phyloP scores from a whole-genome alignment of 2,797 vertebrate genomes.

The Agapornis canus region DNA sequence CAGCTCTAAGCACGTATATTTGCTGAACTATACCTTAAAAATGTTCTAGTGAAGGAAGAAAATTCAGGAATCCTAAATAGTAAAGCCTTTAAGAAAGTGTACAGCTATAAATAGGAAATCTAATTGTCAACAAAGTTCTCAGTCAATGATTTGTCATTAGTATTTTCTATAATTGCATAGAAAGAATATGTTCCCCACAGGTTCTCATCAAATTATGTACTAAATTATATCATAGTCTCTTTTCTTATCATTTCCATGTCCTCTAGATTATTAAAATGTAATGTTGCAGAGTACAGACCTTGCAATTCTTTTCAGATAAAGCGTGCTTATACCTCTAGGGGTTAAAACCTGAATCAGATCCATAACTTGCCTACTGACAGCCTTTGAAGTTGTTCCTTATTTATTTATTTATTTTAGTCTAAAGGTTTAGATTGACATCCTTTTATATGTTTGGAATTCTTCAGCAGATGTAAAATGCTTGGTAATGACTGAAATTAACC shows the following conservation, averaged over 20 bases:
- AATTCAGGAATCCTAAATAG: not conserved
- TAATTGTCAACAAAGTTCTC: not conserved
- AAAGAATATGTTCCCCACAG: not conserved
- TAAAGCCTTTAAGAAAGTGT: not conserved
- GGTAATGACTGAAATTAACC: constrained; percentile 76
- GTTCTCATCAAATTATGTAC: not conserved
- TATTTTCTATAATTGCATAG: not conserved
- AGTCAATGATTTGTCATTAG: not conserved
- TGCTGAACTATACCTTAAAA: not conserved
- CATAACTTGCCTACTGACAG: constrained; percentile 70
- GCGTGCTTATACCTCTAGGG: constrained; percentile 60
- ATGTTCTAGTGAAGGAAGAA: not conserved
- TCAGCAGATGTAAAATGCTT: constrained; percentile 66
- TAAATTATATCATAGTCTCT: constrained; percentile 2
- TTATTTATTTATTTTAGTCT: constrained; percentile 23
- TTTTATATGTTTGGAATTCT: constrained; percentile 74
- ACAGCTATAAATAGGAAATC: not conserved
- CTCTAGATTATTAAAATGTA: not conserved
- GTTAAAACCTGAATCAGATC: constrained; percentile 75
- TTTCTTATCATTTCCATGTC: constrained; percentile 15
- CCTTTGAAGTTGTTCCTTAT: constrained; percentile 63
- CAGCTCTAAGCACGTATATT: not conserved
- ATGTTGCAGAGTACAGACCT: constrained; percentile 3
- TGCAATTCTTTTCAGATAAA: constrained; percentile 46
- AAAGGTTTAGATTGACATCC: constrained; percentile 69